These are phyloP conservation scores for Empidonax traillii DNA, from an alignment of 2,113 vertebrate species.

Conservation along the genomic window DNA sequence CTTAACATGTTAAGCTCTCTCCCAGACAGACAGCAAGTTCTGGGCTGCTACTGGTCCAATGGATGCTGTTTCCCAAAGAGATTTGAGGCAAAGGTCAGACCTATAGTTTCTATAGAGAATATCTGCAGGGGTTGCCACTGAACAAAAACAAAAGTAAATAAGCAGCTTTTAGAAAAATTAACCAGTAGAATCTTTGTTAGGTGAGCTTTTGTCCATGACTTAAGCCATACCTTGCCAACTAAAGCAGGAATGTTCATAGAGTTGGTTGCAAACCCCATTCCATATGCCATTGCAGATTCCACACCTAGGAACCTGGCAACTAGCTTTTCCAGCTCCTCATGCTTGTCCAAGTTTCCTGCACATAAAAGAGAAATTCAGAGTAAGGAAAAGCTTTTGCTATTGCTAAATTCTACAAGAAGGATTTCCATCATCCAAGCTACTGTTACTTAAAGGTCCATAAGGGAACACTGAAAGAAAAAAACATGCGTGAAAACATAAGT, in stretches of 20 bases:
- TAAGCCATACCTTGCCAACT: slow-evolving; percentile 85
- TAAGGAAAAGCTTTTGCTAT: not conserved
- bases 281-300: slow-evolving; percentile 92
- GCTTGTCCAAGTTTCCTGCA: slow-evolving; percentile 92
- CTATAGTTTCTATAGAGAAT: not conserved
- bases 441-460: not conserved
- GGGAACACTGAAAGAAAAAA: not conserved
- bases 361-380: slow-evolving; percentile 30
- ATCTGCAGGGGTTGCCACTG: not conserved
- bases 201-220: not conserved
- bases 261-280: slow-evolving; percentile 98
- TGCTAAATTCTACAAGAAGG: not conserved
- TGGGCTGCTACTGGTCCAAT: not conserved
- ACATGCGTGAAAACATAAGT: not conserved
- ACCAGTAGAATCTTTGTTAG: not conserved
- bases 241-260: slow-evolving; percentile 98
- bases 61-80: not conserved
- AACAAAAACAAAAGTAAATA: not conserved
- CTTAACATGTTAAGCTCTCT: not conserved
- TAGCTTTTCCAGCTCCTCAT: slow-evolving; percentile 90
- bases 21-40: not conserved
- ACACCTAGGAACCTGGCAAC: slow-evolving; percentile 91
- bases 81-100: not conserved
- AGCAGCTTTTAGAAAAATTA: not conserved
- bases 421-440: not conserved